Conservation (phyloP, 2,888 invertebrate species). For the Pherbina coryleti region DNA sequence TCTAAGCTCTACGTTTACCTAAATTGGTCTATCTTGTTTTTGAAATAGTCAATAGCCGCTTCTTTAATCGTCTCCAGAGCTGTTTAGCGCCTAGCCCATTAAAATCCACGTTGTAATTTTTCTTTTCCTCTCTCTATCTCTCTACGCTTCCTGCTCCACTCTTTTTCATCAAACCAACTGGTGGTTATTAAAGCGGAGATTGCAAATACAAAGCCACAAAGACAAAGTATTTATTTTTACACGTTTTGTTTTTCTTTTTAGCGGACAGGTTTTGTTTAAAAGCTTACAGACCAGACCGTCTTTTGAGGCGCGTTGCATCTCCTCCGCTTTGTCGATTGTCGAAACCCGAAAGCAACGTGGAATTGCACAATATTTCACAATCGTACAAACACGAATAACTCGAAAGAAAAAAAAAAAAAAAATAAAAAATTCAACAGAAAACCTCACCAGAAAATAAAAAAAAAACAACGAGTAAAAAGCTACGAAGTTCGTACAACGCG, state of each 20-base stretch:
- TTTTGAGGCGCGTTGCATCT: background rate
- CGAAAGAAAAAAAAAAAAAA: background rate
- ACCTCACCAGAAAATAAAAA: background rate
- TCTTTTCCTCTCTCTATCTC: background rate
- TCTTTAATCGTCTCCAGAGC: background rate
- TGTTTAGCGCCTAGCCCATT: background rate
- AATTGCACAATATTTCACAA: conserved; percentile 48
- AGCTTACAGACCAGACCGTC: background rate
- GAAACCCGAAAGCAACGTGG: conserved; percentile 31
- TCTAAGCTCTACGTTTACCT: background rate
- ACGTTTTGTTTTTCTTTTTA: conserved; percentile 2
- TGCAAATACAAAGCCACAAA: conserved; percentile 30
- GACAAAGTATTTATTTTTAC: conserved; percentile 18
- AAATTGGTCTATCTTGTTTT: background rate
- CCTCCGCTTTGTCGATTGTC: conserved; percentile 20
- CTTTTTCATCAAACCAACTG: background rate
- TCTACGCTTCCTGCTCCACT: background rate
- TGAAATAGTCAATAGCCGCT: no score
- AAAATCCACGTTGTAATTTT: background rate
- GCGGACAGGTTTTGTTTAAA: conserved; percentile 39
- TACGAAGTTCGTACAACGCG: background rate
- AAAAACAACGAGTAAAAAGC: background rate
- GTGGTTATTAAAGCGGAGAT: conserved; percentile 29
- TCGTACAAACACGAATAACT: conserved; percentile 25
- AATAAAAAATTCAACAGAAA: no score